Evolutionary conservation across 1,140 invertebrate species (phyloP), one percentile per base, ranked within the genome.

Genomic region (Brachystomella parvula): DNA sequence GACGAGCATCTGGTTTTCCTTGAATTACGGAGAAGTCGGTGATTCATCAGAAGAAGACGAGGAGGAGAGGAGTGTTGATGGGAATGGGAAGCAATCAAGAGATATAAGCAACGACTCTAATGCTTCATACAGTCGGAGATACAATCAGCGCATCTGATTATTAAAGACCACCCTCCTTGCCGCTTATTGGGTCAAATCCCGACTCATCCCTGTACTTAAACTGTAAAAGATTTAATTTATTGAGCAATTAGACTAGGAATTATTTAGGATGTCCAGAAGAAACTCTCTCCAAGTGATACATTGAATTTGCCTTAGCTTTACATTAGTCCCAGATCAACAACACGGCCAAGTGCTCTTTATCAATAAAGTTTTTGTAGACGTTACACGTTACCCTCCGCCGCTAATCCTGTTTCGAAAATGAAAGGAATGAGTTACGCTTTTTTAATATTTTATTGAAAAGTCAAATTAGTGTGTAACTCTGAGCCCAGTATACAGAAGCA

Each of bases 1-100:
- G 1, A 78, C 79, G 2, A 74, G 70, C 17, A 65, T 77, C 21
- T 78, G 77, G 77, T 65, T 78, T 64, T 71, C 70, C 1, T 44
- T 65, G 3, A 67, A 62, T 30, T 70, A 64, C 44, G 63, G 53
- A 47, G 71, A 65, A 12, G 31, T 60, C 21, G 47, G 39, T 31
- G 65, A 63, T 19, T 53, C 49, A 24, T 17, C 35, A n/a, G 67
- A 72, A 21, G 63, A 68, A 29, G 71, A 66, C 19, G 59, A 47
- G 17, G 47, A 66, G 21, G 64, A 58, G 32, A 29, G 9, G 19
- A 47, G 61, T 21, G 67, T 63, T 60, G 64, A 68, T 26, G 64
- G 64, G 33, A 63, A 65, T 59, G 61, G n/a, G 32, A 60, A 60
- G 29, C 12, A 60, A 3, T 9, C 19, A 17, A 9, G 29, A 60